Evolutionary conservation across 2,888 invertebrate species (phyloP).

Genomic region (Acrobasis suavella): DNA sequence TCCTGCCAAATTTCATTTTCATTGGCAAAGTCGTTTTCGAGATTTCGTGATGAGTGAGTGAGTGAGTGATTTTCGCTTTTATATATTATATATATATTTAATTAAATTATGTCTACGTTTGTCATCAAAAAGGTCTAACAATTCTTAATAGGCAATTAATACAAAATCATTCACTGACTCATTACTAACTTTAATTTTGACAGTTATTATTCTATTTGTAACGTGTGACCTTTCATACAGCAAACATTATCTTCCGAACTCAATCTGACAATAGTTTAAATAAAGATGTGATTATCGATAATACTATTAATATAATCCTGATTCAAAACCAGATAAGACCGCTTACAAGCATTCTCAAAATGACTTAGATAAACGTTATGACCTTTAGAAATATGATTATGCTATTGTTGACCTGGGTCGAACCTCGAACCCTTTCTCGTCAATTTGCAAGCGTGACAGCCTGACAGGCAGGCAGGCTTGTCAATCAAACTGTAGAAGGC

Average conservation of each 20-base stretch:
- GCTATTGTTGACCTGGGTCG: constrained; percentile 52
- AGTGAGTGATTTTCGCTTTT: too few species aligned
- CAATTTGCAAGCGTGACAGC: constrained; percentile 53
- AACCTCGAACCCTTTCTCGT: constrained; percentile 52
- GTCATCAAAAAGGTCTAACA: too few species aligned
- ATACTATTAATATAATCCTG: constrained; percentile 44
- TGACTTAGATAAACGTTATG: constrained; percentile 47
- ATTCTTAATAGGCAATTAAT: too few species aligned
- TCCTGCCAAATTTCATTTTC: too few species aligned
- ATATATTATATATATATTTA: too few species aligned
- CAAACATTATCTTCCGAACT: not conserved
- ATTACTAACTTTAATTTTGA: not conserved
- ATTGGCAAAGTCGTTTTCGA: too few species aligned
- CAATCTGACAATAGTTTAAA: constrained; percentile 5
- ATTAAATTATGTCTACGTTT: too few species aligned
- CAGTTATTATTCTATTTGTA: not conserved
- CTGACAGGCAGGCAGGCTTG: constrained; percentile 44
- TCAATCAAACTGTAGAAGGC: constrained; percentile 46
- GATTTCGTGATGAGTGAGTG: too few species aligned
- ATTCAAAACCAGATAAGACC: constrained; percentile 48
- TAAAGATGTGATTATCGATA: constrained; percentile 47
- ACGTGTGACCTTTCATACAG: constrained; percentile 26
- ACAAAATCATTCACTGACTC: not conserved
- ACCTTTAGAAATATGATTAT: constrained; percentile 48
- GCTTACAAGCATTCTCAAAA: constrained; percentile 39